Evolutionary conservation across 2,888 invertebrate species (phyloP), one percentile per base, ranked within the genome.

Genomic region (Drosophila nr. fundita): DNA sequence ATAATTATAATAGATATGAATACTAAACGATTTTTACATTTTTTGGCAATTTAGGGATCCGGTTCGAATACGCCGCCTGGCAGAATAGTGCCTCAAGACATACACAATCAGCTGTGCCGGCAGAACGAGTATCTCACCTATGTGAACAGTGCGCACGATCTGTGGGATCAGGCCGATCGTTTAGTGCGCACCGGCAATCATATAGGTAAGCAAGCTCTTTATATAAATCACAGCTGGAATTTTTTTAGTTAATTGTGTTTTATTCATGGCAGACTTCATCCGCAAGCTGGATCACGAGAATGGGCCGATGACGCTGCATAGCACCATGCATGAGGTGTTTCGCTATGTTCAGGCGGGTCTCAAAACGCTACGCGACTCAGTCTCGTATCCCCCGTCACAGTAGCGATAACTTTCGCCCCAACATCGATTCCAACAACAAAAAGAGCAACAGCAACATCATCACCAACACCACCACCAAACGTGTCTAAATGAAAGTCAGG

Each of bases 121-220:
- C 97, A 98, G 92, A 96, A 96, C 92, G 95, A 95, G 92, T 96
- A 96, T 93, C 96, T 97, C 93, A 95, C 95, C 89, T 96, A 97
- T 94, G 94, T 98, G 82, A 94, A 96, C 78, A 96, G 95, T 76
- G 96, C 97, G 91, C 97, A 97, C 93, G 98, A 98, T 80, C 94
- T 98, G 83, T 98, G 98, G 98, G 98, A 98, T 93, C 96, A 97
- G 93, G 98, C 98, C 11, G 97, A 98, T 91, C 93, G 94, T 58
- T 94, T 97, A 76, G 97, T 97, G 77, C 94, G 95, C 73, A 95
- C 95, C 68, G 95, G 96, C 74, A 95, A 96, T 87, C 96, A 97
- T 92, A 96, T 96, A 94, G 98, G 98, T 98, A 92, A 92, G 93
- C 6, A 0, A 29, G 27, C 27, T 21, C 87, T 45, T 15, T 10